Conservation (phyloP, 2,113 vertebrate genomes). For the Phodopus roborovskii region DNA sequence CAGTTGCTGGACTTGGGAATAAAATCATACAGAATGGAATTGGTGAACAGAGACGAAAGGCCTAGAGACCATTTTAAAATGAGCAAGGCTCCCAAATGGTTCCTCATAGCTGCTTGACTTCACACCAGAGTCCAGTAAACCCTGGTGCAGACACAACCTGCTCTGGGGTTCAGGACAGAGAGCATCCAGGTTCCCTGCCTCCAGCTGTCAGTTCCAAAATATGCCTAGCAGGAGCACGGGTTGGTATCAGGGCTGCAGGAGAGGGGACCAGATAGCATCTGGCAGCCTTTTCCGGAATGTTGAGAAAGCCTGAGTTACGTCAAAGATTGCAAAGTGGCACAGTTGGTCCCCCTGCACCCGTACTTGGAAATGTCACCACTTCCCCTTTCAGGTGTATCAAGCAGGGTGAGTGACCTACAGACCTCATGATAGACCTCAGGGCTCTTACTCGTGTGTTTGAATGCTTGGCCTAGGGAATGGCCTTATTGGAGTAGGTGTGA, state of each 20-base stretch:
- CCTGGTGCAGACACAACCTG: not conserved
- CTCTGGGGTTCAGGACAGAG: not conserved
- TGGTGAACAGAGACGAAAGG: not conserved
- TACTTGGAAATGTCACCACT: not conserved
- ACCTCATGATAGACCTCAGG: accelerated
- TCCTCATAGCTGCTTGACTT: not conserved
- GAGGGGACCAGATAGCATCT: not conserved
- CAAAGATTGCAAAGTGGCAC: not conserved
- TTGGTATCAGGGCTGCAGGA: too few species aligned
- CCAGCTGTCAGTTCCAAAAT: not conserved
- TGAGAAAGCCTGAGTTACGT: slow-evolving; percentile 6
- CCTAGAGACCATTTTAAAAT: not conserved
- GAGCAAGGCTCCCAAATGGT: not conserved
- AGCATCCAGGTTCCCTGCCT: not conserved
- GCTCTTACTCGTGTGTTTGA: too few species aligned
- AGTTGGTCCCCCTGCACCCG: not conserved
- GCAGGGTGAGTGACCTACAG: not conserved
- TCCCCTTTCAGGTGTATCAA: not conserved
- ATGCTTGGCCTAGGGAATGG: not conserved
- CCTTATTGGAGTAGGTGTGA: too few species aligned
- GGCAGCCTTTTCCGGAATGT: not conserved
- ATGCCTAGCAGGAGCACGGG: not conserved
- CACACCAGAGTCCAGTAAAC: not conserved
- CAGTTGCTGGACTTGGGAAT: not conserved
- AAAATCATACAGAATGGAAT: not conserved